phyloP scores from a whole-genome alignment of 2,113 vertebrate species.

The Circaetus cinerascens region DNA sequence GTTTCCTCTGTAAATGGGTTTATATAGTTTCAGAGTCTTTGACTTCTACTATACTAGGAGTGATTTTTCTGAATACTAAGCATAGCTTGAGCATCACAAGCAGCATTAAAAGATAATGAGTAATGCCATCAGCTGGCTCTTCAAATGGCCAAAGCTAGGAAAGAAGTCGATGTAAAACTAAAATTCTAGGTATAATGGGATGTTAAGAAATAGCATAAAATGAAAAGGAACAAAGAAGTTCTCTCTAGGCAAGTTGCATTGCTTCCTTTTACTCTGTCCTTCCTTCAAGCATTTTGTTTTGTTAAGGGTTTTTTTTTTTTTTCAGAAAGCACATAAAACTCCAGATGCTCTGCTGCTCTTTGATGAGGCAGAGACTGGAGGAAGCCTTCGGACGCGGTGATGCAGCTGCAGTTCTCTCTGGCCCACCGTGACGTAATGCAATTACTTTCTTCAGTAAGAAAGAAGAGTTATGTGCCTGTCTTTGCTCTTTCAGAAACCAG shows the following conservation, averaged over 20 bases:
- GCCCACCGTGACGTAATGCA: not conserved
- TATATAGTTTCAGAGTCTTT: not conserved
- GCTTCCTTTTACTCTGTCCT: not conserved
- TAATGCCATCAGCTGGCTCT: not conserved
- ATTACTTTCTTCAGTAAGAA: not conserved
- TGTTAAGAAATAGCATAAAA: not conserved
- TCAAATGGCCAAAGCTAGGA: not conserved
- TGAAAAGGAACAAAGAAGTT: not conserved
- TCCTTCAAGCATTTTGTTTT: not conserved
- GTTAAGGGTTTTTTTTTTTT: not conserved
- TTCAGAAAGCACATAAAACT: not conserved
- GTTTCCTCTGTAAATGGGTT: not conserved
- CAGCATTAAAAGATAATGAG: not conserved
- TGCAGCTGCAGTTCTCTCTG: not conserved
- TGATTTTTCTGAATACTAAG: not conserved
- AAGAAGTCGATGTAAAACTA: not conserved
- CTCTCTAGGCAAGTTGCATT: not conserved
- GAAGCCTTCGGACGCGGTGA: not conserved
- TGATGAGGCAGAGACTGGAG: not conserved
- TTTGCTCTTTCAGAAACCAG: constrained; percentile 81
- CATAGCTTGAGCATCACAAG: not conserved
- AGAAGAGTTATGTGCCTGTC: not conserved
- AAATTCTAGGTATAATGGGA: not conserved
- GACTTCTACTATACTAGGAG: not conserved
- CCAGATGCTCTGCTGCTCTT: not conserved